These are phyloP conservation scores for Cryptocephalus primarius DNA, from an alignment of 2,888 invertebrate species.

Conservation along the genomic window DNA sequence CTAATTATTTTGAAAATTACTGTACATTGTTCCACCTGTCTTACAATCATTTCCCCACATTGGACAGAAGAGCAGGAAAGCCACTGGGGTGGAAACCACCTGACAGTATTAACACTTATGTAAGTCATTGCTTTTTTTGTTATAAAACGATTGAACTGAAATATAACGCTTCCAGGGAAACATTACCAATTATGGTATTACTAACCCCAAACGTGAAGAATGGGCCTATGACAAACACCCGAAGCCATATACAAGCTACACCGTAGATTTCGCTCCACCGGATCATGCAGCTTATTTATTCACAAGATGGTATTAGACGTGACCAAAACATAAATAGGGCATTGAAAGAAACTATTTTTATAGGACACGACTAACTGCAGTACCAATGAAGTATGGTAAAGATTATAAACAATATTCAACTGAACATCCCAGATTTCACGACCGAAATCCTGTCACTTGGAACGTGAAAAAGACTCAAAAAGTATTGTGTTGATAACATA, in stretches of 20 bases:
- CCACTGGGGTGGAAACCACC: background rate
- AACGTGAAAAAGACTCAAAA: too few species aligned
- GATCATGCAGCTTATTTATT: background rate
- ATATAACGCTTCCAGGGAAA: background rate
- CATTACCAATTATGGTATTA: background rate
- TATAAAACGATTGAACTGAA: background rate
- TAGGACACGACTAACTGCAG: background rate
- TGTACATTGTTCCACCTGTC: conserved; percentile 43
- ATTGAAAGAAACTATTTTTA: background rate
- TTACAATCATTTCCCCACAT: conserved; percentile 44
- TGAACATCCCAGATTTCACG: background rate
- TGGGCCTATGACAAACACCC: background rate
- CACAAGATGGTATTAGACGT: background rate
- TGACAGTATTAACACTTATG: background rate
- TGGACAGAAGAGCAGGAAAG: conserved; percentile 21
- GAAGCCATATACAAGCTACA: background rate
- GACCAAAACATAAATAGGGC: background rate
- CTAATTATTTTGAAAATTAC: conserved; percentile 39
- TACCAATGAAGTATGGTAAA: background rate
- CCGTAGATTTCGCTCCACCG: background rate
- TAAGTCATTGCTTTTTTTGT: background rate
- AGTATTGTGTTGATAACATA: too few species aligned
- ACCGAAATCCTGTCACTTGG: background rate
- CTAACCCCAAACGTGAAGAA: background rate
- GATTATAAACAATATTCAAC: background rate